These are phyloP conservation scores for Parelbella ahira DNA, from an alignment of 2,888 invertebrate genomes.

Conservation along the genomic window DNA sequence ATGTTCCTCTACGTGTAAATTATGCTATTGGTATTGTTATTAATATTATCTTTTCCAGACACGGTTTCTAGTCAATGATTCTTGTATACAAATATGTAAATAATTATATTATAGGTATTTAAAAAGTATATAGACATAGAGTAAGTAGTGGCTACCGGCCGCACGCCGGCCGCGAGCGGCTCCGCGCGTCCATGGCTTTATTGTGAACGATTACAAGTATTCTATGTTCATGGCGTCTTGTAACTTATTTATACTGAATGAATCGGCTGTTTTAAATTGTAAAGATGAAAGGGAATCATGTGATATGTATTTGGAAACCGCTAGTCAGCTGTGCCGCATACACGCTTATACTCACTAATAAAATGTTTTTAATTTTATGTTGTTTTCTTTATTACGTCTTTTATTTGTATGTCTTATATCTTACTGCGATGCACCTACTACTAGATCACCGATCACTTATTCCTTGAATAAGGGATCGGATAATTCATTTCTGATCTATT, in stretches of 20 bases:
- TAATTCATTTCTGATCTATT: too few species aligned
- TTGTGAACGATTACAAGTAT: constrained; percentile 17
- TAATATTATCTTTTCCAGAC: constrained; percentile 55
- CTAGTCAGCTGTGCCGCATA: constrained; percentile 78
- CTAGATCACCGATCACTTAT: too few species aligned
- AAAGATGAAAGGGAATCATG: constrained; percentile 54
- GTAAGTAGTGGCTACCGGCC: constrained; percentile 59
- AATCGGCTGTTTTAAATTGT: constrained; percentile 37
- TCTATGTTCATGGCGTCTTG: constrained; percentile 21
- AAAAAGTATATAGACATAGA: constrained; percentile 53
- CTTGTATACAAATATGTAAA: constrained; percentile 56
- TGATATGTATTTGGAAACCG: constrained; percentile 70
- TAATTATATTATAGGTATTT: constrained; percentile 56
- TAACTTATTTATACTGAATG: constrained; percentile 30
- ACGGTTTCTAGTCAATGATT: constrained; percentile 74
- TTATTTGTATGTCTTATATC: too few species aligned
- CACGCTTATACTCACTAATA: constrained; percentile 79
- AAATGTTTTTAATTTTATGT: constrained; percentile 56
- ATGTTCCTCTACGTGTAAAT: constrained; percentile 54
- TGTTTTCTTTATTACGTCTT: too few species aligned
- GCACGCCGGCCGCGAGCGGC: constrained; percentile 42
- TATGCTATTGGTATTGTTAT: constrained; percentile 47
- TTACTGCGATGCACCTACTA: too few species aligned
- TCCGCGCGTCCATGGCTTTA: constrained; percentile 8
- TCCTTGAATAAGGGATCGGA: too few species aligned